Evolutionary conservation across 2,797 vertebrate genomes (phyloP), one percentile per base, ranked within the genome.

Genomic region (Lates japonicus): DNA sequence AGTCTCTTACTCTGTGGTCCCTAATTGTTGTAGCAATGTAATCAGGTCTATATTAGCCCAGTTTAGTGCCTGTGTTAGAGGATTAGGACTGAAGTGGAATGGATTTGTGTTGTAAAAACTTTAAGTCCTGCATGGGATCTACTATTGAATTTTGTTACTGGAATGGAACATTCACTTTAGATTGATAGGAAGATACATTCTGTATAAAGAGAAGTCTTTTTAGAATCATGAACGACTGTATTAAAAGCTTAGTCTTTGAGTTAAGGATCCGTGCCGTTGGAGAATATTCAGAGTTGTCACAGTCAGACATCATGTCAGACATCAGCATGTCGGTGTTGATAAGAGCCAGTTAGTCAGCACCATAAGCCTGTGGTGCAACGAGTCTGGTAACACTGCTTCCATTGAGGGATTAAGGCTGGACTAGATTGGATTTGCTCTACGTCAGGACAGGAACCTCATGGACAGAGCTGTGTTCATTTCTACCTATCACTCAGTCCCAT

Each of bases 331-430:
- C 35, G 4, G 22, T 61, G 62, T 39, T 55, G 60, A 78, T 66
- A 35, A 48, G 20, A 80, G 83, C 65, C 63, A 76, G 39, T 77
- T 82, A 86, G 78, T 83, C 66, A 41, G 54, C 29, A 35, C 37
- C 35, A 13, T 79, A 41, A 73, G 52, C 49, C 61, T 7, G 49
- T 67, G 48, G 29, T 68, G 62, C 59, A 22, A 11, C n/a, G 31
- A 49, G 25, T 70, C 74, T 77, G 63, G 39, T 49, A 65, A 80
- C 55, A 65, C 62, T 70, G 74, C 79, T 75, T 81, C 69, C 83
- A 84, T 76, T 85, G 67, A 82, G 75, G 49, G 81, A 91, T 89
- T 91, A 88, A 52, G 55, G 63, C 79, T 70, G 73, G 67, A 72
- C 52, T 39, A 67, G 78, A 88, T 83, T 85, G 70, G 82, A 87